Conservation (phyloP, 2,888 invertebrate genomes). For the Rhagophthalmus giganteus region DNA sequence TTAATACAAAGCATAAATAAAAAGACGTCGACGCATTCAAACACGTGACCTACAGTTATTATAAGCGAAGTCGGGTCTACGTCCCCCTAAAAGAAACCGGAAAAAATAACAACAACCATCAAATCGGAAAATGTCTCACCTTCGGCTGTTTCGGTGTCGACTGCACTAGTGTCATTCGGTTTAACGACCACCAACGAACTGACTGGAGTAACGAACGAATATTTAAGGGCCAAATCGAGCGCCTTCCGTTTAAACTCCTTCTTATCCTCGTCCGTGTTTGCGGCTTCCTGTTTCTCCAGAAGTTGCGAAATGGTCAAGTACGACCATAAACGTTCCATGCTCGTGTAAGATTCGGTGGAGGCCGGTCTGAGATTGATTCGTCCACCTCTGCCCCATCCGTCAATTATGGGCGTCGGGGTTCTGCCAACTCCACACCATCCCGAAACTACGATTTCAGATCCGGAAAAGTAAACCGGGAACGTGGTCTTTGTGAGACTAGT, state of each 20-base stretch:
- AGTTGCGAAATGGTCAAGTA: slow-evolving; percentile 68
- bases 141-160: slow-evolving; percentile 54
- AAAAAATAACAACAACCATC: not conserved
- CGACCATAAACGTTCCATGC: slow-evolving; percentile 65
- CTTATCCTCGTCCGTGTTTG: slow-evolving; percentile 36
- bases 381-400: not conserved
- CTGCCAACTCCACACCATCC: slow-evolving; percentile 53
- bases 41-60: too few species aligned
- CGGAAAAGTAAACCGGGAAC: slow-evolving; percentile 64
- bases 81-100: not conserved
- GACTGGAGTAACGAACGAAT: slow-evolving; percentile 68
- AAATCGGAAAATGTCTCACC: not conserved
- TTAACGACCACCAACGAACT: slow-evolving; percentile 70
- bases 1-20: not conserved
- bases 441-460: slow-evolving; percentile 66
- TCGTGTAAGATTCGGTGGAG: slow-evolving; percentile 2
- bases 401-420: not conserved
- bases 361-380: slow-evolving; percentile 5
- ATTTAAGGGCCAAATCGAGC: slow-evolving; percentile 62
- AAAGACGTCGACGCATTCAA: too few species aligned
- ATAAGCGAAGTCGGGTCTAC: not conserved
- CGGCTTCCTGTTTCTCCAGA: slow-evolving; percentile 56
- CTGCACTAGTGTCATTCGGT: slow-evolving; percentile 60
- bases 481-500: slow-evolving; percentile 59
- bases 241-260: slow-evolving; percentile 57